Conservation (phyloP, 2,888 invertebrate genomes). For the Papilio protenor region DNA sequence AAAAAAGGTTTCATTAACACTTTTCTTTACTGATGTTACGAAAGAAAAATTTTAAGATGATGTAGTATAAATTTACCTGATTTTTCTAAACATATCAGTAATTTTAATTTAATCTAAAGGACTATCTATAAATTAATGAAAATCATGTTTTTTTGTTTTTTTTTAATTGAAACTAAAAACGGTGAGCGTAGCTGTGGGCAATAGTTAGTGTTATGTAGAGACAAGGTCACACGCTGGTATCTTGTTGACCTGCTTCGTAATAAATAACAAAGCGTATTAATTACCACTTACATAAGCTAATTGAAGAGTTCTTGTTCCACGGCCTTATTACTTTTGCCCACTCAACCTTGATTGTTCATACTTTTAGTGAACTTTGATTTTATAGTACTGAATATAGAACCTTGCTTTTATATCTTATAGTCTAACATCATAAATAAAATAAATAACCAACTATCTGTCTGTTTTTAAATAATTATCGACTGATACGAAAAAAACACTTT, state of each 20-base stretch:
- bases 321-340: neutral
- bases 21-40: neutral
- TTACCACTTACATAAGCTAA: constrained; percentile 1
- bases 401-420: no score
- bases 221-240: neutral
- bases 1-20: neutral
- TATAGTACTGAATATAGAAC: neutral
- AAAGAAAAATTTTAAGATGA: neutral
- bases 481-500: no score
- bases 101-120: neutral
- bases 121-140: no score
- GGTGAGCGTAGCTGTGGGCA: neutral
- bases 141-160: neutral
- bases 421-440: no score
- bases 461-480: no score
- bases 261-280: neutral
- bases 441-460: no score
- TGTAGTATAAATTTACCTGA: neutral
- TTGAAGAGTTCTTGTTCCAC: constrained; percentile 4
- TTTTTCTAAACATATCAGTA: neutral
- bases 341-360: neutral
- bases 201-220: neutral
- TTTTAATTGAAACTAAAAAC: neutral
- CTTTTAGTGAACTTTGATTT: neutral
- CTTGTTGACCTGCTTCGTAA: neutral